Conservation (phyloP, 2,113 vertebrate genomes). For the Erinaceus europaeus region DNA sequence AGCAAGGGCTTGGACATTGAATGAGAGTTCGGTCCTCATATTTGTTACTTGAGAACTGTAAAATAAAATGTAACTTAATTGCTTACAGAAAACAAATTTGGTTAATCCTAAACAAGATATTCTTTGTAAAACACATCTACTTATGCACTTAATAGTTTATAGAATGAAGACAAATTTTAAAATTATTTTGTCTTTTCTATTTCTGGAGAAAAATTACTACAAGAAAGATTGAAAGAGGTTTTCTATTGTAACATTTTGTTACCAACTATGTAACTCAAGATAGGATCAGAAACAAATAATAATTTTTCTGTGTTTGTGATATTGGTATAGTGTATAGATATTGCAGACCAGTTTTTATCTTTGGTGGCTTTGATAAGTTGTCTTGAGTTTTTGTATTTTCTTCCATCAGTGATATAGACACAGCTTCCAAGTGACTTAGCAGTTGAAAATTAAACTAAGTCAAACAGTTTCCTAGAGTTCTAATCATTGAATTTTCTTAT, state of each 20-base stretch:
- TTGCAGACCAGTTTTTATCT: not conserved
- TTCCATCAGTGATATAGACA: not conserved
- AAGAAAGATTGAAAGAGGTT: conserved; percentile 17
- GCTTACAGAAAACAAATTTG: conserved; percentile 13
- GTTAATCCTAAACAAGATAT: conserved; percentile 39
- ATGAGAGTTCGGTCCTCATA: conserved; percentile 82
- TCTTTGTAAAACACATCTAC: not conserved
- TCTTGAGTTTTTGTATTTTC: conserved; percentile 63
- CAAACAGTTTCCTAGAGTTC: not conserved
- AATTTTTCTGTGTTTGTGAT: not conserved
- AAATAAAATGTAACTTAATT: conserved; percentile 57
- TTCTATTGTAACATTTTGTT: not conserved
- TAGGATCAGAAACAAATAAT: not conserved
- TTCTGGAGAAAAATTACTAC: not conserved
- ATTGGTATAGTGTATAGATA: not conserved
- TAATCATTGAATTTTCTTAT: too few species aligned
- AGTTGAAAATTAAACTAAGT: not conserved
- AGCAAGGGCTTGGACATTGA: conserved; percentile 77
- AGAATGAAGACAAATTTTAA: not conserved
- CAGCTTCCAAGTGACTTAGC: not conserved
- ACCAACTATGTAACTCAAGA: not conserved
- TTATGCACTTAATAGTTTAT: conserved; percentile 23
- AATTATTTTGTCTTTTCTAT: conserved; percentile 27
- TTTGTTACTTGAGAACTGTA: conserved; percentile 81
- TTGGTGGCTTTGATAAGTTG: not conserved